Base-by-base conservation (phyloP, 2,797 vertebrate genomes). In the Anguilla marmorata region DNA sequence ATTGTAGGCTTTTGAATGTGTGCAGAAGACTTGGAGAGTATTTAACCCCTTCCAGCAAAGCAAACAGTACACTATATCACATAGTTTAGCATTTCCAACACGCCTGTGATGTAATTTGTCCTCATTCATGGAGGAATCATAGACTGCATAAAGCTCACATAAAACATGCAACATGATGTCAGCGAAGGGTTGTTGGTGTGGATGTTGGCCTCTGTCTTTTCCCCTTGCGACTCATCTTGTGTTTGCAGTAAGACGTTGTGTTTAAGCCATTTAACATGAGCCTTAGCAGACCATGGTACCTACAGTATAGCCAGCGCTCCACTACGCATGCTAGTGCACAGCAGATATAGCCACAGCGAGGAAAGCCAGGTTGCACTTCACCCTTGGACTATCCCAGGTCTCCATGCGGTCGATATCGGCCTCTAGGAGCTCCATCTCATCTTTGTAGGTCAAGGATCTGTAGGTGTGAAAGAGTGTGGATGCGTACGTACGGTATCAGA, bases 1-100 rank as follows among this genome's bases (percentile, higher is more conserved):
- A 97, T 96, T 97, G 92, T 96, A 96, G 96, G 91, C 91, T 93
- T 95, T 95, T 95, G 91, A 95, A 95, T 95, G 91, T 89, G 86
- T 89, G 86, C 93, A 93, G 91, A 91, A 91, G 91, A 87, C 85
- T 91, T 92, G 89, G 89, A 92, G 94, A 94, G 93, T 94, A 91
- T 95, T 94, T 92, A 92, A 93, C 93, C 87, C 86, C 54, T 91
- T 88, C 90, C 89, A 94, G 92, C 89, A 91, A 89, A 85, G 90
- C 88, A 88, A 74, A 85, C 56, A 76, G 86, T 82, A 82, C 19
- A n/a, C 41, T 50, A 2, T 82, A 82, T 82, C 16, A 50, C 41
- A 37, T 76, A 24, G 79, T 11, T 82, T 82, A 82, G 41, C 79
- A n/a, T 82, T 50, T 12, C 1, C 45, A 50, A 82, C 24, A 50